Evolutionary conservation across 2,888 invertebrate genomes (phyloP).

Genomic region (Anoplius nigerrimus): DNA sequence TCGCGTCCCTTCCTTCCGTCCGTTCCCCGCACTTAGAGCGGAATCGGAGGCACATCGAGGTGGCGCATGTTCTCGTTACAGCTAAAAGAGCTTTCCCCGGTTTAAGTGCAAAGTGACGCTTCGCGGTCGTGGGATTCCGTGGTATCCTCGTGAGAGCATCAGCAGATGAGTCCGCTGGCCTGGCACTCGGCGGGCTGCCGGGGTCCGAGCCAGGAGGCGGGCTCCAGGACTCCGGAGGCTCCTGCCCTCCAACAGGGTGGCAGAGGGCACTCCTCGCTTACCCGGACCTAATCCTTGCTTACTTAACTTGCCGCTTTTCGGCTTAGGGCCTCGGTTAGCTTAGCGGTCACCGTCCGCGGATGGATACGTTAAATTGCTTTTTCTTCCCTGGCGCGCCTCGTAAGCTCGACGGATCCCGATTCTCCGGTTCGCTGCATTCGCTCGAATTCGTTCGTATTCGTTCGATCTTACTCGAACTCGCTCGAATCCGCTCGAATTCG

Average conservation of each 20-base stretch:
- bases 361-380: constrained; percentile 44
- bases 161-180: constrained; percentile 62
- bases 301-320: constrained; percentile 72
- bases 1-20: not conserved
- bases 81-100: constrained; percentile 55
- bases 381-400: constrained; percentile 4
- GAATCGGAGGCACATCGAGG: constrained; percentile 19
- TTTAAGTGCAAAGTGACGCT: constrained; percentile 71
- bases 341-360: constrained; percentile 55
- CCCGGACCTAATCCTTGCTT: constrained; percentile 68
- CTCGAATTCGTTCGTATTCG: too few relatives aligned
- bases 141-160: constrained; percentile 72
- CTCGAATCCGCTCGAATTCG: too few relatives aligned
- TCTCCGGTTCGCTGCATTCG: too few relatives aligned
- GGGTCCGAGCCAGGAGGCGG: constrained; percentile 28
- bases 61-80: constrained; percentile 44
- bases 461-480: too few relatives aligned
- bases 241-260: constrained; percentile 12
- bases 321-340: constrained; percentile 66
- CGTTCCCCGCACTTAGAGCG: not conserved
- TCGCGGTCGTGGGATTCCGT: constrained; percentile 65
- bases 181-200: constrained; percentile 17
- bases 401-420: too few relatives aligned
- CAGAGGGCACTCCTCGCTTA: constrained; percentile 21
- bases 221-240: constrained; percentile 31